Base-by-base conservation (phyloP, 1,140 invertebrate species). In the Dendroctonus ponderosae region DNA sequence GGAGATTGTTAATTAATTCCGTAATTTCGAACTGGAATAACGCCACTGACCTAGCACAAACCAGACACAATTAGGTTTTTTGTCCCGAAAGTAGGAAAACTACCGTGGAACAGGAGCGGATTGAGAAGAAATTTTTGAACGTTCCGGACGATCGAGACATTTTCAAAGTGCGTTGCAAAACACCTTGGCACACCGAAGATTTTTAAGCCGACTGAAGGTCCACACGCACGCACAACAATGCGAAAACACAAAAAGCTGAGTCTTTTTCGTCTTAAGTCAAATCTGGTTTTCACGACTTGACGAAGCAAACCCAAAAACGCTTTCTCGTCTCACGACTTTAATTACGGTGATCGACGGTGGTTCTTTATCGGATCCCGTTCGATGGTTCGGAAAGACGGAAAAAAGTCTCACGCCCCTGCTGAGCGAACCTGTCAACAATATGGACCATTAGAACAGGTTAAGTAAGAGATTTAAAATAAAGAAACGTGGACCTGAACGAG, bases 41-140 rank as follows among this genome's bases (percentile, higher is more conserved):
- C 46, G 62, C 42, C 62, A 65, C 62, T 65, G 53, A 65, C 62
- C 62, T 65, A 65, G 44, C 52, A n/a, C 44, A 65, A 65, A 49
- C 62, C 62, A 65, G 62, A 65, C 62, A 65, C 62, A 65, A 65
- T 65, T 65, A 65, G 26, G 61, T 37, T 11, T 63, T 62, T 62
- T 63, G 50, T 53, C 61, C 41, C 51, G 50, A 63, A 63, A 57
- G 39, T 39, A 39, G 53, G 51, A 63, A 54, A 63, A 26, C 38
- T 0, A 56, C 44, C 9, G 12, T 11, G 44, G 44, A 46, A 11
- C 44, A 46, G 9, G 44, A 12, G 4, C 44, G 44, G 9, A 46
- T 46, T 46, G 44, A 12, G 9, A 2, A 46, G 12, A 46, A 11
- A 1, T 2, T 9, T 46, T 9, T 46, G 44, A 11, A 11, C 4